Base-by-base conservation (phyloP, 2,113 vertebrate genomes). In the Psittacara wagleri region DNA sequence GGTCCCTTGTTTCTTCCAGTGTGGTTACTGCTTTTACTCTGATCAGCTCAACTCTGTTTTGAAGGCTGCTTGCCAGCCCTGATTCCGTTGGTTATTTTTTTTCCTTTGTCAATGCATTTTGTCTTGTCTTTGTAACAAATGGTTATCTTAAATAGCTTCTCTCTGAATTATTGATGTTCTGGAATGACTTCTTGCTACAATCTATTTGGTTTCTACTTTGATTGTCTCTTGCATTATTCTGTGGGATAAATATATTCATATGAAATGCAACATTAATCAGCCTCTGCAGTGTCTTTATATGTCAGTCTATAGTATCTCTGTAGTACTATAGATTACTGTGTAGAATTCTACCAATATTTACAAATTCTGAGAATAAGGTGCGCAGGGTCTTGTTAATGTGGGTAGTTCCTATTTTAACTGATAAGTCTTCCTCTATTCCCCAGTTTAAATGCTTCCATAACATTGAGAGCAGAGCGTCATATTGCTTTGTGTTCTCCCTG, bases 401-500 rank as follows among this genome's bases (percentile, higher is more conserved):
- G 39, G 43, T 62, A 63, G 64, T 61, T 88, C 76, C 80, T 84
- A 24, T 33, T 80, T 86, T 74, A 78, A 67, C 27, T 51, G 16
- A 9, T 39, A 55, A 57, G 41, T 62, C 39, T 82, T 77, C 29
- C 13, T 81, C 41, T 82, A 3, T 43, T 89, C 41, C 49, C 31
- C 48, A 37, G 9, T 13, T 39, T 57, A 57, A 67, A 46, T 73
- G 67, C 74, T 91, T 87, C 69, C 28, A 6, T 54, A 83, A 46
- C 74, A 73, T 66, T 64, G 55, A 39, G 41, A 95, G 35, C 76
- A 77, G 69, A 73, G 62, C 6, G 0, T 87, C 83, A 51, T 16
- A 35, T 8, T 89, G 94, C 88, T 87, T 87, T 92, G 83, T 91
- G 91, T 73, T 95, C 82, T 95, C 88, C 55, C 70, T 94, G 88